Base-by-base conservation (phyloP, 2,888 invertebrate species). In the Pristionchus mayeri region DNA sequence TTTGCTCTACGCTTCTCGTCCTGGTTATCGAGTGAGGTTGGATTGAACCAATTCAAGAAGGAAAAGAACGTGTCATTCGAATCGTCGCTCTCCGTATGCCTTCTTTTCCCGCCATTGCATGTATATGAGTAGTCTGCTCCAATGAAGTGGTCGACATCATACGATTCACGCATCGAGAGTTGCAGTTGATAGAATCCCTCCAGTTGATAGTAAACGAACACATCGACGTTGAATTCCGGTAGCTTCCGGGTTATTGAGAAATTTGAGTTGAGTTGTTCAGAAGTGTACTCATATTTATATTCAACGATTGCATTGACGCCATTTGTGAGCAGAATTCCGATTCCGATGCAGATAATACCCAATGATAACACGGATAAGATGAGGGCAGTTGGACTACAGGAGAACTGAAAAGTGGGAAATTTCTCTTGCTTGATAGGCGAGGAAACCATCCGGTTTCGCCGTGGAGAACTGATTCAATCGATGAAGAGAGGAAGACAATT, bases 291-390 rank as follows among this genome's bases (percentile, higher is more conserved):
- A 1, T n/a, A 4, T 9, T 21, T 13, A 1, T 13, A 4, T n/a
- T 67, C 67, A 37, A 37, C 21, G 67, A 67, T 67, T 40, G 37
- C 11, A 21, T 30, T 37, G 37, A 40, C 37, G 3, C 37, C 34
- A 21, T 37, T 11, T 4, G 71, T 71, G 18, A 71, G n/a, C 21
- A 24, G 0, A 9, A 40, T 40, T 24, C 71, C 71, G 40, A 71
- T 71, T 71, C n/a, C 71, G n/a, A 71, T 30, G n/a, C 71, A 71
- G 4, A 71, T 21, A 71, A 71, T n/a, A 40, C 71, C 71, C 18
- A 71, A 21, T 16, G 34, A 40, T n/a, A 71, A 71, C 0, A 34
- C 34, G 40, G 40, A 18, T 3, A 7, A 7, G n/a, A 71, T 30
- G 40, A 71, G 9, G 37, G 34, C 21, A 34, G 13, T n/a, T 7